Evolutionary conservation across 1,140 invertebrate species (phyloP), one percentile per base, ranked within the genome.

Genomic region (Drosophila obscura): DNA sequence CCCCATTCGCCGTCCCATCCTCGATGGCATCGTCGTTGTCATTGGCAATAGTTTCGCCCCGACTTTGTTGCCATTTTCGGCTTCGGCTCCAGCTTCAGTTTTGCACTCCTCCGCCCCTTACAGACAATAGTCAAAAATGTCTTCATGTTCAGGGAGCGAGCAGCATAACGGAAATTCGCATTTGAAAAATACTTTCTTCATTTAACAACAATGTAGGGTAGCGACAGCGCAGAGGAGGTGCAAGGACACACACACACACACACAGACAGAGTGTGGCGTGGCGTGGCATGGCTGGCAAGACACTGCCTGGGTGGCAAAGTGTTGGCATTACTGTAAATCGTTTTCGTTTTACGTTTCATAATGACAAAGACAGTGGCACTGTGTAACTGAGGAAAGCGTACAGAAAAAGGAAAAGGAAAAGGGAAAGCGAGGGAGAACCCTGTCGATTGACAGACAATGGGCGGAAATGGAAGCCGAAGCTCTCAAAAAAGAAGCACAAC

Each of bases 111-210:
- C 22, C 22, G 22, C 22, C 4, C 22, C 22, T 8, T 52, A 39
- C 83, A 87, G 83, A 87, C 82, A 87, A 85, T 85, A 85, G 82
- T 85, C 82, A 87, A 87, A 85, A 87, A 87, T 88, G 83, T 87
- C 82, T 87, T 87, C 83, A 85, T 85, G 82, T 80, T 69, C 82
- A 72, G 80, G 65, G 11, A 39, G 82, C 82, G 82, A 82, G 66
- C 71, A 80, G 82, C 82, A 85, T 87, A 85, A 87, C 82, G 83
- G 82, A 87, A 87, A 87, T 88, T 88, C 82, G 83, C 83, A 87
- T 87, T 87, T 87, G 82, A 87, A 88, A 87, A 87, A 87, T 87
- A 87, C 82, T 87, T 87, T 87, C 83, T 87, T 87, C 82, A 87
- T 87, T 87, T 87, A 88, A 83, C 83, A 88, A 88, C 83, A 88